A percentile compares a stretch with the other conserved stretches of the same genome.
Conservation (phyloP, 2,113 vertebrate species). For the Percopsis transmontana region DNA sequence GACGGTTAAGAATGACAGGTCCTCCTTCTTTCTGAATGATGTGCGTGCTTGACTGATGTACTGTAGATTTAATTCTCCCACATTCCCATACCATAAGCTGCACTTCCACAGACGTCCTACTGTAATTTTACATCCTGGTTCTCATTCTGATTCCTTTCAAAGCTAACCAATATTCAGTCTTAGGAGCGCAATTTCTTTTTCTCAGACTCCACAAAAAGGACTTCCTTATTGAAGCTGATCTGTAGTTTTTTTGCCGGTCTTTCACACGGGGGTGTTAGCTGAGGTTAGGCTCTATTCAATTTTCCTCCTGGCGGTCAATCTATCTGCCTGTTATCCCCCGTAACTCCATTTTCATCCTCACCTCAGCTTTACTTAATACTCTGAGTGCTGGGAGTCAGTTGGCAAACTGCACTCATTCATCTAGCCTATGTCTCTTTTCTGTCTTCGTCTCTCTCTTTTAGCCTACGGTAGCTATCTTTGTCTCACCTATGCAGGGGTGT, state of each 20-base stretch:
- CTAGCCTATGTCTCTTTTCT: conserved; percentile 34
- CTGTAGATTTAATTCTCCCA: no score
- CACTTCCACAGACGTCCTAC: neutral
- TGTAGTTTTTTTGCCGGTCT: conserved; percentile 67
- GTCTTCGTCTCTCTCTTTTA: conserved; percentile 4
- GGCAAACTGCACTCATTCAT: conserved; percentile 48
- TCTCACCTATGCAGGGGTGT: neutral
- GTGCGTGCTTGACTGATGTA: no score
- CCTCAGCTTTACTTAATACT: conserved; percentile 57
- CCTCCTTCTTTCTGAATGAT: no score
- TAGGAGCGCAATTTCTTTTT: conserved; percentile 54
- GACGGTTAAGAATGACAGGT: no score
- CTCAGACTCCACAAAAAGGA: conserved; percentile 59
- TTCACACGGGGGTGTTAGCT: conserved; percentile 66
- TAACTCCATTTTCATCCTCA: conserved; percentile 65
- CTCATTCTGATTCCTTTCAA: conserved; percentile 37
- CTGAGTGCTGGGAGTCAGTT: conserved; percentile 43
- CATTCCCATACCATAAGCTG: neutral
- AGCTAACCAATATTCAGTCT: conserved; percentile 31
- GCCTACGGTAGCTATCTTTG: conserved; percentile 35
- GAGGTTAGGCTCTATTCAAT: conserved; percentile 70
- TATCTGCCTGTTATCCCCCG: conserved; percentile 68
- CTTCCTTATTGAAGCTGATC: conserved; percentile 51
- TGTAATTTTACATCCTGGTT: conserved; percentile 1
- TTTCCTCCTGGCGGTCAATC: conserved; percentile 70